Percentiles rank a stretch among this genome's conserved stretches.
These are phyloP conservation scores for Amiota mariae DNA, from an alignment of 2,888 invertebrate species.

Conservation along the genomic window DNA sequence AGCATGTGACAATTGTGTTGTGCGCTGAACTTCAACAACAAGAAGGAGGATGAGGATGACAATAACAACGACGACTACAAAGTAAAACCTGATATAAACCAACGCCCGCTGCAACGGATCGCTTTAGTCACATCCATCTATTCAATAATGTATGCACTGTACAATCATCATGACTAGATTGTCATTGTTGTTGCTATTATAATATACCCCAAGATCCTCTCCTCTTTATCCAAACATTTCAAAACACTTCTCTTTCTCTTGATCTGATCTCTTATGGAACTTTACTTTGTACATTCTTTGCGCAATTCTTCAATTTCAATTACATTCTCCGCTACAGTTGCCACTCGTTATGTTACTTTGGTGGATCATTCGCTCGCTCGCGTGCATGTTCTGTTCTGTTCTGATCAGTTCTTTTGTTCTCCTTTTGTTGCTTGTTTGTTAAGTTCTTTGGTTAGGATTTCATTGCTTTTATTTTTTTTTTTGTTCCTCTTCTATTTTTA, in stretches of 20 bases:
- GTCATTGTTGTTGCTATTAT: neutral
- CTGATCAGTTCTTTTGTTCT: constrained; percentile 27
- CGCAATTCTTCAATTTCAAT: constrained; percentile 72
- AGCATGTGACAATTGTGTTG: constrained; percentile 3
- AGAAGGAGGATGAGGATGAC: constrained; percentile 1
- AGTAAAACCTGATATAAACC: constrained; percentile 16
- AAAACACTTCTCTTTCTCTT: too few relatives aligned
- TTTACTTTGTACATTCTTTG: constrained; percentile 64
- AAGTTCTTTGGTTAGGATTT: neutral
- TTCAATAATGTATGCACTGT: constrained; percentile 53
- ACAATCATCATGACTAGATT: constrained; percentile 19
- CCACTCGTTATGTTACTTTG: constrained; percentile 28
- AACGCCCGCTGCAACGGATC: constrained; percentile 27
- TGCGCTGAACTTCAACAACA: neutral
- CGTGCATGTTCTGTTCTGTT: constrained; percentile 24
- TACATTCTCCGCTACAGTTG: constrained; percentile 65
- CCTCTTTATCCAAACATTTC: too few relatives aligned
- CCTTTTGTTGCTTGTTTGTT: constrained; percentile 15
- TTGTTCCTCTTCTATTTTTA: constrained; percentile 36
- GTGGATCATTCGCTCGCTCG: constrained; percentile 39
- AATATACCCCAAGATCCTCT: neutral
- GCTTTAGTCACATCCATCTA: neutral
- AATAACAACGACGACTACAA: too few relatives aligned
- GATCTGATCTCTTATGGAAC: neutral
- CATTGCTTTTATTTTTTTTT: too few relatives aligned